phyloP scores from a whole-genome alignment of 2,888 invertebrate genomes.

The Calliphora vomitoria region DNA sequence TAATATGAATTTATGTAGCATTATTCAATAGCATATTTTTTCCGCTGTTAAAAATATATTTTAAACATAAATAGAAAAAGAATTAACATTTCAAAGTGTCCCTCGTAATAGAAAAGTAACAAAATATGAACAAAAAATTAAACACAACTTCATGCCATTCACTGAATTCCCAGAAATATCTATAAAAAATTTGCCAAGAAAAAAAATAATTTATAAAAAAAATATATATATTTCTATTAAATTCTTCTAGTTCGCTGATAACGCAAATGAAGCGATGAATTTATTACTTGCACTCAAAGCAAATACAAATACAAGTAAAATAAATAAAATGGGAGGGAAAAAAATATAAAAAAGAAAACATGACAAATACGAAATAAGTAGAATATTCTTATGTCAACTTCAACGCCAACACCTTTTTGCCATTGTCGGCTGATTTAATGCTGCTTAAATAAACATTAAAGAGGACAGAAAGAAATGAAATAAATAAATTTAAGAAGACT shows the following conservation, averaged over 20 bases:
- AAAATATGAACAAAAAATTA: not conserved
- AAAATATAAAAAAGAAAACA: slow-evolving; percentile 40
- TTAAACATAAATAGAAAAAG: too few species aligned
- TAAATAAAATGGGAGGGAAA: slow-evolving; percentile 13
- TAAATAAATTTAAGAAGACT: slow-evolving; percentile 51
- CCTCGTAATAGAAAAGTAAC: not conserved
- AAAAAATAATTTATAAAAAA: slow-evolving; percentile 39
- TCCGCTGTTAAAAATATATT: too few species aligned
- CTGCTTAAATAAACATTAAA: slow-evolving; percentile 52
- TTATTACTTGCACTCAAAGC: slow-evolving; percentile 62
- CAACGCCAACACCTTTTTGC: slow-evolving; percentile 61
- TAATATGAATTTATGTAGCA: too few species aligned
- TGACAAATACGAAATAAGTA: slow-evolving; percentile 57
- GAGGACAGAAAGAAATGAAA: slow-evolving; percentile 12
- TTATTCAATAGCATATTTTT: too few species aligned
- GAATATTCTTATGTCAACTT: slow-evolving; percentile 55
- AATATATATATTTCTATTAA: slow-evolving; percentile 73
- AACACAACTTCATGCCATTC: slow-evolving; percentile 3
- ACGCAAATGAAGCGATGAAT: slow-evolving; percentile 76
- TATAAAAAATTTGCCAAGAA: slow-evolving; percentile 41
- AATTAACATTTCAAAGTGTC: not conserved
- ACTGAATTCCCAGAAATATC: slow-evolving; percentile 35
- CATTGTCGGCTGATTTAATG: slow-evolving; percentile 52
- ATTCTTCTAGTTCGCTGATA: slow-evolving; percentile 75
- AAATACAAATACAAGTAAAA: slow-evolving; percentile 51